Evolutionary conservation across 2,888 invertebrate genomes (phyloP).

Genomic region (Emmelina monodactyla): DNA sequence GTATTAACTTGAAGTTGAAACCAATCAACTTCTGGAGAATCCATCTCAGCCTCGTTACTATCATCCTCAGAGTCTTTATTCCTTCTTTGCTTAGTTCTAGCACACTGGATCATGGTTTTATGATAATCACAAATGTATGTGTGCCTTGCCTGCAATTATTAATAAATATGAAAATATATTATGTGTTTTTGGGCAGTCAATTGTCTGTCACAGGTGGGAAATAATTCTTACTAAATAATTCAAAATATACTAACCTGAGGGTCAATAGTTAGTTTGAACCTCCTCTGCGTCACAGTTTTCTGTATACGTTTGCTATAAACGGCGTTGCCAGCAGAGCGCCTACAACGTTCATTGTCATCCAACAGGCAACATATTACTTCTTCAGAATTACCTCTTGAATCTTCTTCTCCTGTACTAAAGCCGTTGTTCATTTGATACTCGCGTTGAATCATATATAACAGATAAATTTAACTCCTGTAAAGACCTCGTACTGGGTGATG

Average conservation of each 20-base stretch:
- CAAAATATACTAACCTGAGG: conserved; percentile 39
- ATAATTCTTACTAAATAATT: background rate
- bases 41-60: conserved; percentile 91
- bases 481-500: conserved; percentile 40
- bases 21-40: conserved; percentile 92
- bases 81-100: conserved; percentile 85
- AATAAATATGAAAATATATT: conserved; percentile 4
- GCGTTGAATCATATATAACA: conserved; percentile 65
- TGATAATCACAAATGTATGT: conserved; percentile 97
- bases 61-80: conserved; percentile 95
- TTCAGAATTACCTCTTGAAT: conserved; percentile 86
- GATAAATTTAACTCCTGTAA: conserved; percentile 36
- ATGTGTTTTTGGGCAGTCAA: no score
- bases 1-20: conserved; percentile 94
- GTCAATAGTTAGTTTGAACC: conserved; percentile 89
- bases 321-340: conserved; percentile 90
- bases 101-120: conserved; percentile 94
- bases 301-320: conserved; percentile 97
- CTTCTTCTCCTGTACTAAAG: conserved; percentile 91
- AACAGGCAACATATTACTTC: conserved; percentile 94
- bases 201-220: background rate
- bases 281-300: conserved; percentile 91
- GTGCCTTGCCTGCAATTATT: conserved; percentile 81
- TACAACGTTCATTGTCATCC: conserved; percentile 87
- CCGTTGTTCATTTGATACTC: conserved; percentile 80